phyloP scores from a whole-genome alignment of 2,888 invertebrate genomes.

The Deroplatys truncata region DNA sequence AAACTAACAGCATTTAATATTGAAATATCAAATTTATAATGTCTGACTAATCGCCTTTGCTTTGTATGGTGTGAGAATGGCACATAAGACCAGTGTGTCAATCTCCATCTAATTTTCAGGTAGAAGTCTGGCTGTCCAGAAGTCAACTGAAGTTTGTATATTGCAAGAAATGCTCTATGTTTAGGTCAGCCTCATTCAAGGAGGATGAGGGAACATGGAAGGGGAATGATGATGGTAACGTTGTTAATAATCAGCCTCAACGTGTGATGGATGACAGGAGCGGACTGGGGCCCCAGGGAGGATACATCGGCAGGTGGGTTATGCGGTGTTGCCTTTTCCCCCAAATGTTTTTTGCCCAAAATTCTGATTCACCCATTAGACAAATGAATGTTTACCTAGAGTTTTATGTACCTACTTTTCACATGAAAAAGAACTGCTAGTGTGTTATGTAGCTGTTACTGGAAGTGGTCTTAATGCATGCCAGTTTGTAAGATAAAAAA shows the following conservation, averaged over 20 bases:
- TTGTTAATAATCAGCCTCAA: slow-evolving; percentile 49
- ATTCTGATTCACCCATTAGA: slow-evolving; percentile 6
- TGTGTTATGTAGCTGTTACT: neutral
- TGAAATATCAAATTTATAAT: neutral
- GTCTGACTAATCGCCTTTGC: neutral
- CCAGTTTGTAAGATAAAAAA: neutral
- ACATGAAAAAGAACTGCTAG: neutral
- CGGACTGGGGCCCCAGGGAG: slow-evolving; percentile 47
- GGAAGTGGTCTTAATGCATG: neutral
- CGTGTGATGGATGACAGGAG: slow-evolving; percentile 49
- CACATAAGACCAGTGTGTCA: neutral
- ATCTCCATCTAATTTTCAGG: neutral
- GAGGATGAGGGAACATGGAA: slow-evolving; percentile 60
- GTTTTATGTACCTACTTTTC: neutral
- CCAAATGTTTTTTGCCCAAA: neutral
- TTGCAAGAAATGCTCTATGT: slow-evolving; percentile 12
- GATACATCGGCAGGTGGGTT: slow-evolving; percentile 49
- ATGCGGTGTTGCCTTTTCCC: neutral
- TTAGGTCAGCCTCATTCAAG: slow-evolving; percentile 50
- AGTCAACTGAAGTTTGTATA: neutral
- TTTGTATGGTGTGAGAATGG: neutral
- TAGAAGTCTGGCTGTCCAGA: neutral
- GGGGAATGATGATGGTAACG: slow-evolving; percentile 57
- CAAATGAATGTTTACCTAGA: neutral
- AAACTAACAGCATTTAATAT: neutral